Base-by-base conservation (phyloP, 2,113 vertebrate genomes). In the Triplophysa dalaica region DNA sequence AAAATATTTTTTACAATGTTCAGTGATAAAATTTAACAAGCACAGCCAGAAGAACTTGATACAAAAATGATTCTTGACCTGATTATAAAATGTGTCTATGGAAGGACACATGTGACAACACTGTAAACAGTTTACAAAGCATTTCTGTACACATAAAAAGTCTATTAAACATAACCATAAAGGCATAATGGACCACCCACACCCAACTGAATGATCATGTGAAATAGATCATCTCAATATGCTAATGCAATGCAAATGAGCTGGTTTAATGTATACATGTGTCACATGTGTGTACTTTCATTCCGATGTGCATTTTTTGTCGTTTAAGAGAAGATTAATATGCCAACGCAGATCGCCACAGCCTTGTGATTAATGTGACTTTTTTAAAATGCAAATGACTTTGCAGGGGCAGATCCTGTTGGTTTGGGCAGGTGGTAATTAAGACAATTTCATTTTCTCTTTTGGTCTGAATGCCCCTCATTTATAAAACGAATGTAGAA, bases 301-400 rank as follows among this genome's bases (percentile, higher is more conserved):
- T 69, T 52, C 50, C 29, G 22, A 58, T 65, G 54, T 41, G 64
- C 17, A 52, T 60, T 69, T 68, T 81, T 58, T 62, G 60, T 67
- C 79, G 66, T 79, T 79, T 66, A 7, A 61, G 14, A 48, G 75
- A 73, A 60, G 70, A 80, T 73, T 54, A 24, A 76, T 64, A 52
- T 48, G 50, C 64, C 65, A 54, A 21, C 48, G 38, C 64, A 43
- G 8, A 12, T n/a, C 65, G 64, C 16, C 48, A 67, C 61, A 82
- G 66, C 76, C 62, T 66, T 61, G 65, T 85, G 85, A 86, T 84
- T 79, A 84, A 84, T 82, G 83, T 70, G 74, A 61, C 63, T 54
- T 43, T 77, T 77, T 80, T 72, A 63, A 75, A 72, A 81, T 81
- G 70, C 76, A 78, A 77, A 82, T 61, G 63, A 43, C 21, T 70